Conservation (phyloP, 2,888 invertebrate species). For the Adelognathus sp. region DNA sequence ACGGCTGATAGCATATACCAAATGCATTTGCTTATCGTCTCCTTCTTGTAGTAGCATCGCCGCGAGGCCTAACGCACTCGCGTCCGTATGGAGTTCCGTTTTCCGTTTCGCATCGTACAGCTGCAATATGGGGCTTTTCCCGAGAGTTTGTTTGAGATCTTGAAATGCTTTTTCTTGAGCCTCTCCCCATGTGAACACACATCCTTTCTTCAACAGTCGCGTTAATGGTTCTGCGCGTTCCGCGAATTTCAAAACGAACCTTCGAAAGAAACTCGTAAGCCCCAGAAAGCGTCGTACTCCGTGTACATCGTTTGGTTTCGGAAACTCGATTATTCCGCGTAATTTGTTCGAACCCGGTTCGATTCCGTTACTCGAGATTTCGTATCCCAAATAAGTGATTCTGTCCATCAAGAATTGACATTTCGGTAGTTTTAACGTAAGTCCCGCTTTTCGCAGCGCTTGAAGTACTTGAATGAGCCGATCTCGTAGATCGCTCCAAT, state of each 20-base stretch:
- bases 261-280: slow-evolving; percentile 37
- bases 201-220: neutral
- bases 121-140: slow-evolving; percentile 12
- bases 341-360: slow-evolving; percentile 59
- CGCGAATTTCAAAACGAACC: slow-evolving; percentile 37
- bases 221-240: slow-evolving; percentile 19
- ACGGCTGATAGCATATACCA: slow-evolving; percentile 64
- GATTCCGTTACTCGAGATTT: slow-evolving; percentile 32
- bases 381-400: slow-evolving; percentile 69
- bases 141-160: neutral
- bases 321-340: slow-evolving; percentile 53
- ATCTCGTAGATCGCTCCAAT: slow-evolving; percentile 61
- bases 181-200: slow-evolving; percentile 20
- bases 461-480: neutral
- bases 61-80: slow-evolving; percentile 49
- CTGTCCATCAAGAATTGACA: slow-evolving; percentile 64
- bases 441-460: slow-evolving; percentile 44
- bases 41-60: slow-evolving; percentile 51
- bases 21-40: neutral
- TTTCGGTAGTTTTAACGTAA: slow-evolving; percentile 69
- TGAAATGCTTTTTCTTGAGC: neutral
- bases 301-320: slow-evolving; percentile 35
- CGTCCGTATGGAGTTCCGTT: slow-evolving; percentile 57
- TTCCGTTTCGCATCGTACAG: slow-evolving; percentile 19
- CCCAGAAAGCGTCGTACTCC: slow-evolving; percentile 42